Conservation (phyloP, 2,113 vertebrate species). For the Arenaria interpres region DNA sequence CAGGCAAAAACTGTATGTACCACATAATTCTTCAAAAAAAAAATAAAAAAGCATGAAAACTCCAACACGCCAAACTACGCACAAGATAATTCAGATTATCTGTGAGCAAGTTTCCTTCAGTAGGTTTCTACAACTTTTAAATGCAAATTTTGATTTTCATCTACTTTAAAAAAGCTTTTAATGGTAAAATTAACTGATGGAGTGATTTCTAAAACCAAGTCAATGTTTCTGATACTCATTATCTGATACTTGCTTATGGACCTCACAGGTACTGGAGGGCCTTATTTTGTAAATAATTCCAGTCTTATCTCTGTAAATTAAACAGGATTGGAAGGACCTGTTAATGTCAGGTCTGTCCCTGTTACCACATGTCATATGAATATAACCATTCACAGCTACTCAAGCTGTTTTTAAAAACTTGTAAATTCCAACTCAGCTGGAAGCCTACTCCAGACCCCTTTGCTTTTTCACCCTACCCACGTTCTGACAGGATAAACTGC, state of each 20-base stretch:
- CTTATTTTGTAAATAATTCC: neutral
- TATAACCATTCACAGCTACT: neutral
- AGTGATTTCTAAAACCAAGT: neutral
- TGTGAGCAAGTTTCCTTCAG: neutral
- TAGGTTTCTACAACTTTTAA: neutral
- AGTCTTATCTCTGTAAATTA: neutral
- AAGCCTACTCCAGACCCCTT: neutral
- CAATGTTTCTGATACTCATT: neutral
- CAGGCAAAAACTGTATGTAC: neutral
- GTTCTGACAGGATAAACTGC: neutral
- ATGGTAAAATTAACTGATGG: neutral
- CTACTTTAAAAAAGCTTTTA: neutral
- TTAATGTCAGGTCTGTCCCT: neutral
- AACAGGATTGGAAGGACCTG: neutral
- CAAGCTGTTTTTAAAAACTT: neutral
- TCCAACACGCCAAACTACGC: neutral
- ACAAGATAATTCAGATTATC: neutral
- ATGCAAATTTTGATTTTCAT: neutral
- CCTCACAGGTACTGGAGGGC: neutral
- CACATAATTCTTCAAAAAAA: neutral
- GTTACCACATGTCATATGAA: neutral
- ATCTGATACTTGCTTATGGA: neutral
- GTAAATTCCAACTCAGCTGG: neutral
- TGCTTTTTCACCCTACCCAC: neutral
- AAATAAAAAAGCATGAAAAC: neutral